These are phyloP conservation scores for Anguilla japonica DNA, from an alignment of 2,113 vertebrate species.

Conservation along the genomic window DNA sequence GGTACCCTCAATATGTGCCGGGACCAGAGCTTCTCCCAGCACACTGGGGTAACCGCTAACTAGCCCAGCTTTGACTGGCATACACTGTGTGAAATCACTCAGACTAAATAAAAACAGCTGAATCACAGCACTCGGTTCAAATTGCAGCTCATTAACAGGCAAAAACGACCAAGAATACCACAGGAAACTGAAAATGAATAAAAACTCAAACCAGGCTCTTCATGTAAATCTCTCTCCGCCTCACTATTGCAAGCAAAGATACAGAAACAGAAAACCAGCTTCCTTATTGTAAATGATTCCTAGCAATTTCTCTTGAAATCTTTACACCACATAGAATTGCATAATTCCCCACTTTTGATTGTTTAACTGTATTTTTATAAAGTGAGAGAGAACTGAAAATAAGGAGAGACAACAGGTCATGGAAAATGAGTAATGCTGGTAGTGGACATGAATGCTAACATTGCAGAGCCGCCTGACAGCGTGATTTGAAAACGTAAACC, in stretches of 20 bases:
- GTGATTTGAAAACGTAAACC: neutral
- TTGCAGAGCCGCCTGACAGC: neutral
- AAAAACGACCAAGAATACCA: neutral
- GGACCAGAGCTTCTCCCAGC: neutral
- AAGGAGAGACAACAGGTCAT: neutral
- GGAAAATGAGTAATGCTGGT: neutral
- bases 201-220: neutral
- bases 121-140: neutral
- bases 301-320: neutral
- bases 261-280: neutral
- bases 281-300: neutral
- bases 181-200: neutral
- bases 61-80: neutral
- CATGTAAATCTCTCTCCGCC: neutral
- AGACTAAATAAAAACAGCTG: constrained; percentile 4
- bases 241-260: neutral
- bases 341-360: neutral
- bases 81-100: neutral
- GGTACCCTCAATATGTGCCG: neutral
- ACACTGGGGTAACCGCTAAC: neutral
- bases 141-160: neutral
- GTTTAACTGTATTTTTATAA: neutral
- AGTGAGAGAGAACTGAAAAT: neutral
- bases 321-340: neutral
- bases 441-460: neutral